These are phyloP conservation scores for Willowsia nigromaculata DNA, from an alignment of 2,888 invertebrate genomes.

Conservation along the genomic window DNA sequence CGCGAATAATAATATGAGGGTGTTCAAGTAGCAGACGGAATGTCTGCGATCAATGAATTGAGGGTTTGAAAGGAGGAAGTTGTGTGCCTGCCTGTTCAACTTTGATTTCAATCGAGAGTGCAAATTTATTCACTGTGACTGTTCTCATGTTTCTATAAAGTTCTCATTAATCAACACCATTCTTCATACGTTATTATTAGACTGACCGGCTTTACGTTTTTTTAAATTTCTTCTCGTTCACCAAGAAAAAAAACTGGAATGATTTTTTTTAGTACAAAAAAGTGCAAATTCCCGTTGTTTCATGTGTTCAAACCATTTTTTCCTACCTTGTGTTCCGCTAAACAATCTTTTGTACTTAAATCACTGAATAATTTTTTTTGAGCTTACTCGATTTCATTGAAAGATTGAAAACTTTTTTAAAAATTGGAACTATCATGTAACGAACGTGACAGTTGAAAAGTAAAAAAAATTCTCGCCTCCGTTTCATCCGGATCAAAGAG, in stretches of 20 bases:
- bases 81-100: neutral
- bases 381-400: too few species aligned
- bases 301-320: constrained; percentile 39
- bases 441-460: too few species aligned
- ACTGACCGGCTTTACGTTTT: constrained; percentile 18
- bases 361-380: too few species aligned
- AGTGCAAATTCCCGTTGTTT: neutral
- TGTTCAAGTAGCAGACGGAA: constrained; percentile 4
- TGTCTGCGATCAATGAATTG: neutral
- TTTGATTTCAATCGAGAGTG: neutral
- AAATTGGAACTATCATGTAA: too few species aligned
- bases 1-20: neutral
- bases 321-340: too few species aligned
- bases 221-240: neutral
- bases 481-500: too few species aligned
- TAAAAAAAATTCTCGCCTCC: too few species aligned
- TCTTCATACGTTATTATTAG: constrained; percentile 2
- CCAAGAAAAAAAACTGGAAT: constrained; percentile 19
- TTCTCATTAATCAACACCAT: constrained; percentile 18
- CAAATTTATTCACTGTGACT: constrained; percentile 6
- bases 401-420: too few species aligned
- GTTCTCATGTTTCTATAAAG: constrained; percentile 18
- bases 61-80: neutral
- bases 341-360: too few species aligned
- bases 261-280: constrained; percentile 33